These are phyloP conservation scores for Alentia gelatinosa DNA, from an alignment of 2,888 invertebrate genomes.

Conservation along the genomic window DNA sequence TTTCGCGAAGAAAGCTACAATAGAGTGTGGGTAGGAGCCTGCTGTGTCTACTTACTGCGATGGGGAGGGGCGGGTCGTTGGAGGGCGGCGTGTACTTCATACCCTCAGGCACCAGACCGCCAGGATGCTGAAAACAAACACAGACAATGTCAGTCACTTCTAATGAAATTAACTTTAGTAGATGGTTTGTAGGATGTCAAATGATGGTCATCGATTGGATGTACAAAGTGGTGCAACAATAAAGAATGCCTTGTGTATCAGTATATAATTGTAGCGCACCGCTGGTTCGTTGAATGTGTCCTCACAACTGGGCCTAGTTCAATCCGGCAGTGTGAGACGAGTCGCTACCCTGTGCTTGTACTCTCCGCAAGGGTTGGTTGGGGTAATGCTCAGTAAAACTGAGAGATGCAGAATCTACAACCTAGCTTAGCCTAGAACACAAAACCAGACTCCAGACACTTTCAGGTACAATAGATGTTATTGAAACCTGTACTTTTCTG, in stretches of 20 bases:
- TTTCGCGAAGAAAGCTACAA: neutral
- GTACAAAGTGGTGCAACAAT: neutral
- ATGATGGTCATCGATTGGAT: neutral
- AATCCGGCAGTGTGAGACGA: no score
- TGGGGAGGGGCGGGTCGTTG: slow-evolving; percentile 1
- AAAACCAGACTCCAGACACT: no score
- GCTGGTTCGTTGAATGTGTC: no score
- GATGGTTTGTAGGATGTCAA: neutral
- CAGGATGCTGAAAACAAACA: neutral
- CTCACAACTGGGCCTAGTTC: no score
- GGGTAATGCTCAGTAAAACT: no score
- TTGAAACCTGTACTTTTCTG: no score
- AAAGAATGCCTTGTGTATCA: neutral
- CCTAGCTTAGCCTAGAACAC: no score
- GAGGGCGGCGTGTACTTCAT: neutral
- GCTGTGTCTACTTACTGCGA: neutral
- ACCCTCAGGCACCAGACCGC: slow-evolving; percentile 27
- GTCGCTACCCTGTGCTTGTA: no score
- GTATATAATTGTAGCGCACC: neutral
- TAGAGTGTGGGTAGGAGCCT: neutral
- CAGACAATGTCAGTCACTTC: neutral
- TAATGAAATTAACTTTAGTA: neutral
- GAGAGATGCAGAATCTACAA: no score
- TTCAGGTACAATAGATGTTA: no score
- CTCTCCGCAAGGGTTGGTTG: no score